A percentile compares a stretch with the other conserved stretches of the same genome.
phyloP scores from a whole-genome alignment of 2,113 vertebrate genomes.

The Charina bottae region DNA sequence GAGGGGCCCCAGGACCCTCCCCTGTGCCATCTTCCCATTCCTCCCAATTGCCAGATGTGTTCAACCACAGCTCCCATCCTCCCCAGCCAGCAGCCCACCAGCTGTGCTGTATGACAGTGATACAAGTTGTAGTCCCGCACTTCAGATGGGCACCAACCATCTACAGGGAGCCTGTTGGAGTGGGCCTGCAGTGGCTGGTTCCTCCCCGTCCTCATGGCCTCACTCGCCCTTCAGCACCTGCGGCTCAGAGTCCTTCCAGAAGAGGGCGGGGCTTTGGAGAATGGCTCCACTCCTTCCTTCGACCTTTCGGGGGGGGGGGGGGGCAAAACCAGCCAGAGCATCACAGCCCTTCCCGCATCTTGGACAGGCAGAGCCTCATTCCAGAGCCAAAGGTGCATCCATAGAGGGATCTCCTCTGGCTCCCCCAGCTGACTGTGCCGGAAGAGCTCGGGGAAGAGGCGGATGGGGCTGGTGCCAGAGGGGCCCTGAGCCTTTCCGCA shows the following conservation, averaged over 20 bases:
- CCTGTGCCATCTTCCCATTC: not conserved
- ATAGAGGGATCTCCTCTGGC: not conserved
- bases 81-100: not conserved
- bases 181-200: not conserved
- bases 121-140: not conserved
- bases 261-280: not conserved
- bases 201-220: not conserved
- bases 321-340: not conserved
- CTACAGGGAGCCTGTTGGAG: not conserved
- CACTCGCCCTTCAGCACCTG: not conserved
- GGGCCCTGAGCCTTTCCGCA: not conserved
- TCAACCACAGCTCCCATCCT: not conserved
- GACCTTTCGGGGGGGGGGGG: not conserved
- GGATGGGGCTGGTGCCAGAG: not conserved
- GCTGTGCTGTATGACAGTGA: not conserved
- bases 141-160: not conserved
- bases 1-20: too few species aligned
- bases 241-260: not conserved
- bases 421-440: not conserved
- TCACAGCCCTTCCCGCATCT: not conserved
- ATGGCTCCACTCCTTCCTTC: not conserved
- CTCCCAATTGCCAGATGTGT: not conserved
- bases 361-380: not conserved
- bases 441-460: too few species aligned
- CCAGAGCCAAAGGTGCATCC: too few species aligned